Conservation (phyloP, 2,113 vertebrate genomes). For the Xyliphius kryptos region DNA sequence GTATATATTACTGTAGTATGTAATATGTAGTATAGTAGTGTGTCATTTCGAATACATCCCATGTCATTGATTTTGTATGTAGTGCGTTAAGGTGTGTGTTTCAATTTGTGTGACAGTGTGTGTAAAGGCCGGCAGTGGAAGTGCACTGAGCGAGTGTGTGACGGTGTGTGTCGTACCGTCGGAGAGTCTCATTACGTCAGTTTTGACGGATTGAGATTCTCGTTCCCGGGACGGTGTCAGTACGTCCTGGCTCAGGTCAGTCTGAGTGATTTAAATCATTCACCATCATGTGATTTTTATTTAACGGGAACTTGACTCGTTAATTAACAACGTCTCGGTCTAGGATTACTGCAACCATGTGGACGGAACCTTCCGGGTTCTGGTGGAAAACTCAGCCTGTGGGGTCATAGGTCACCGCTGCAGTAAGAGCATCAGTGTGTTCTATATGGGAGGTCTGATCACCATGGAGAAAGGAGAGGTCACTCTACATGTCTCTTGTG, state of each 20-base stretch:
- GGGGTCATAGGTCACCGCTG: conserved; percentile 76
- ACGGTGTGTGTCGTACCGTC: conserved; percentile 76
- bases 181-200: conserved; percentile 85
- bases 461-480: conserved; percentile 77
- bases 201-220: conserved; percentile 85
- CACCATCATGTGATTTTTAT: too few relatives aligned
- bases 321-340: too few relatives aligned
- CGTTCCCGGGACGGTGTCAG: conserved; percentile 85
- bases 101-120: conserved; percentile 60
- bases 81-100: not conserved
- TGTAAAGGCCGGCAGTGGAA: conserved; percentile 83
- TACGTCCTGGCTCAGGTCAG: conserved; percentile 91
- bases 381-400: conserved; percentile 87
- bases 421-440: conserved; percentile 73
- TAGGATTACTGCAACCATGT: conserved; percentile 81
- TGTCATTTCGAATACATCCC: too few relatives aligned
- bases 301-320: too few relatives aligned
- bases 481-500: too few relatives aligned
- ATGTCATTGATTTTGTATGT: too few relatives aligned
- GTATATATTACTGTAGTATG: too few relatives aligned
- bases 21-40: too few relatives aligned
- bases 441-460: conserved; percentile 76
- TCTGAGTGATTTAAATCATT: too few relatives aligned
- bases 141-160: conserved; percentile 75
- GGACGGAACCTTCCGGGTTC: conserved; percentile 79